Conservation (phyloP, 2,888 invertebrate species). For the Tuberolachnus salignus region DNA sequence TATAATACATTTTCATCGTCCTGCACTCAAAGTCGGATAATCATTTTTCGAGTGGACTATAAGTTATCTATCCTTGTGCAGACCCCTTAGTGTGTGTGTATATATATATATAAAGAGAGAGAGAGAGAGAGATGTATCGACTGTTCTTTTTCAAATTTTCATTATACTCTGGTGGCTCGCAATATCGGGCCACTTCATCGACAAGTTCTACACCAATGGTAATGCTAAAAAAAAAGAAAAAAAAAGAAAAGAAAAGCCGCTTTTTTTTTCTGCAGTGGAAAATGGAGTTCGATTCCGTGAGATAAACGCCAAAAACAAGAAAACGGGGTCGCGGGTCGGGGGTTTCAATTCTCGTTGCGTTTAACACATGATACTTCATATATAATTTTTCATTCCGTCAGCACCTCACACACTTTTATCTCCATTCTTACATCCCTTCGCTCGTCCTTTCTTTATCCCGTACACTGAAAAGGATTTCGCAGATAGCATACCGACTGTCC, state of each 20-base stretch:
- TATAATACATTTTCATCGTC: slow-evolving; percentile 13
- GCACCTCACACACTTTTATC: slow-evolving; percentile 41
- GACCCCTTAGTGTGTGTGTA: background rate
- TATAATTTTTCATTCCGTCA: slow-evolving; percentile 49
- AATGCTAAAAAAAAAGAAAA: slow-evolving; percentile 8
- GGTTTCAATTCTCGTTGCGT: slow-evolving; percentile 44
- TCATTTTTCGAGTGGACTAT: slow-evolving; percentile 32
- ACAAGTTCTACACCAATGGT: slow-evolving; percentile 14
- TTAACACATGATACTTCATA: slow-evolving; percentile 42
- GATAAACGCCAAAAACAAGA: slow-evolving; percentile 49
- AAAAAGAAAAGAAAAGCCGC: background rate
- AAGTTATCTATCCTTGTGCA: background rate
- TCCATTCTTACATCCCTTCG: background rate
- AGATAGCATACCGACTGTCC: slow-evolving; percentile 29
- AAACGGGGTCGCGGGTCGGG: slow-evolving; percentile 14
- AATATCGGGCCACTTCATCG: slow-evolving; percentile 48
- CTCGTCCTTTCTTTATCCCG: background rate
- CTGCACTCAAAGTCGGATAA: slow-evolving; percentile 25
- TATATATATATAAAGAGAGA: background rate
- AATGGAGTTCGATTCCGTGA: slow-evolving; percentile 52
- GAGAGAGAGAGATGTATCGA: slow-evolving; percentile 27
- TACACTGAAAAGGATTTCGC: slow-evolving; percentile 11
- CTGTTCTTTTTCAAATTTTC: slow-evolving; percentile 48
- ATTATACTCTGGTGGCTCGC: slow-evolving; percentile 41
- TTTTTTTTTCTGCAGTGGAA: slow-evolving; percentile 29